A percentile compares a stretch with the other conserved stretches of the same genome.
Conservation (phyloP, 2,888 invertebrate genomes). For the Synanthedon andrenaeformis region DNA sequence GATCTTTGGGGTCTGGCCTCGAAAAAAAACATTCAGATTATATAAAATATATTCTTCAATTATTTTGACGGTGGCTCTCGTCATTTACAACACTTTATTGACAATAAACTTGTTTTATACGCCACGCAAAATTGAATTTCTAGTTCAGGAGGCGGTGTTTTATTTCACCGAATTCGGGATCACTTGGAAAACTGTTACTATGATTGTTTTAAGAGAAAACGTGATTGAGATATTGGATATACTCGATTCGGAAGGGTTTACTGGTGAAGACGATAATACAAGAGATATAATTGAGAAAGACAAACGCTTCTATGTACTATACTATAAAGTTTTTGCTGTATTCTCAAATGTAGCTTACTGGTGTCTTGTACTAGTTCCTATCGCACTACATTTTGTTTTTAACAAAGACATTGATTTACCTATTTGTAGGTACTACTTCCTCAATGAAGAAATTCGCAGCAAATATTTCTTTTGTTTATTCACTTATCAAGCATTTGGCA, state of each 20-base stretch:
- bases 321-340: background rate
- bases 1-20: background rate
- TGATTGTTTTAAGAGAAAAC: background rate
- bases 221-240: background rate
- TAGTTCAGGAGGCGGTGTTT: background rate
- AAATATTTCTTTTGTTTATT: background rate
- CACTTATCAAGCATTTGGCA: background rate
- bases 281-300: background rate
- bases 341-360: background rate
- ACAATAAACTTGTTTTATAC: background rate
- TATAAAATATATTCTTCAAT: background rate
- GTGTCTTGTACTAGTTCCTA: background rate
- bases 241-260: background rate
- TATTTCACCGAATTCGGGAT: background rate
- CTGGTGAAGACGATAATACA: background rate
- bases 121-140: background rate
- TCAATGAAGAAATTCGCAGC: background rate
- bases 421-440: background rate
- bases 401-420: background rate
- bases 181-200: background rate
- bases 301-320: background rate
- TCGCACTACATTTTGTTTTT: background rate
- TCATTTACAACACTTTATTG: background rate
- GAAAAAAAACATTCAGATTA: background rate
- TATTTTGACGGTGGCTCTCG: background rate